Conservation (phyloP, 2,113 vertebrate genomes). For the Epinephelus fuscoguttatus region DNA sequence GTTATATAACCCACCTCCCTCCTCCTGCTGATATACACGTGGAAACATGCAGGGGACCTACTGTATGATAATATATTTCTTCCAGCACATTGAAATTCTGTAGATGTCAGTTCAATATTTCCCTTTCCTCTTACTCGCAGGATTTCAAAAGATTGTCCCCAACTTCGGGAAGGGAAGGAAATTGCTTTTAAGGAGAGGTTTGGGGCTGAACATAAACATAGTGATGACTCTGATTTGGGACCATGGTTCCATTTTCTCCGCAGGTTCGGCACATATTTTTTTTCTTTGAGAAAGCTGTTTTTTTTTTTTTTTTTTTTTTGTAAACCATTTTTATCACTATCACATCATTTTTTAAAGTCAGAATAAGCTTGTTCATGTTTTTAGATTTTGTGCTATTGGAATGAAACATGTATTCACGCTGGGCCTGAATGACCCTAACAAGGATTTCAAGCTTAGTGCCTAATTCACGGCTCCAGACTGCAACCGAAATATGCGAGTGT, state of each 20-base stretch:
- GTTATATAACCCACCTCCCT: constrained; percentile 30
- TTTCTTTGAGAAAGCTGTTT: neutral
- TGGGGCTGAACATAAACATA: constrained; percentile 56
- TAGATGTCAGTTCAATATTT: constrained; percentile 56
- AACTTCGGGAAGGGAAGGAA: constrained; percentile 54
- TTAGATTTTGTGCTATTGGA: neutral
- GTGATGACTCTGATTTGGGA: constrained; percentile 53
- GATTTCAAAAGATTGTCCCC: constrained; percentile 64
- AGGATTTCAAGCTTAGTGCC: neutral
- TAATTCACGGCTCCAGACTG: neutral
- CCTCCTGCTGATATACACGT: constrained; percentile 12
- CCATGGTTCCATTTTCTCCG: constrained; percentile 1
- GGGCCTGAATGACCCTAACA: neutral
- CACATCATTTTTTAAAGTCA: constrained; percentile 9
- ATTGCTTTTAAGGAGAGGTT: constrained; percentile 68
- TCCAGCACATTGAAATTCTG: constrained; percentile 62
- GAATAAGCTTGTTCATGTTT: constrained; percentile 12
- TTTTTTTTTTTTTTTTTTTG: neutral
- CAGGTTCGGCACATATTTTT: constrained; percentile 8
- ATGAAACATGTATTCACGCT: neutral
- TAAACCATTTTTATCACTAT: constrained; percentile 15
- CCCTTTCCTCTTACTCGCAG: constrained; percentile 46
- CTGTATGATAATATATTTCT: constrained; percentile 56
- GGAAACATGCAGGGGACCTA: constrained; percentile 18
- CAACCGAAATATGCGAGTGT: too few relatives aligned